Evolutionary conservation across 2,888 invertebrate genomes (phyloP).

Genomic region (Endomychus coccineus): DNA sequence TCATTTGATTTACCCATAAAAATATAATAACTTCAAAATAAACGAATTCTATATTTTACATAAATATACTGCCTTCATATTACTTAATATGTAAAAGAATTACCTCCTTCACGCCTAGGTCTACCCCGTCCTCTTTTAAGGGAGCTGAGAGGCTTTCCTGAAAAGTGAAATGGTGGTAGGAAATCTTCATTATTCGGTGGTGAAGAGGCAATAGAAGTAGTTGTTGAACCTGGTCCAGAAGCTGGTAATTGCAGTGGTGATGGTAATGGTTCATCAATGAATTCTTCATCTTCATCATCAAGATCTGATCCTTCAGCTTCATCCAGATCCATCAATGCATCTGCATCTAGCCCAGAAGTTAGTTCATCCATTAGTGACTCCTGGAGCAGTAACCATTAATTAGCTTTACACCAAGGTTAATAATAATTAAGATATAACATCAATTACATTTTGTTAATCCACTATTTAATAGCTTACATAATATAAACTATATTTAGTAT

Average conservation of each 20-base stretch:
- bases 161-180: conserved; percentile 54
- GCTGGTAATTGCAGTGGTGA: conserved; percentile 44
- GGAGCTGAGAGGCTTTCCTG: conserved; percentile 53
- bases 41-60: too few relatives aligned
- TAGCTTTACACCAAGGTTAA: conserved; percentile 1
- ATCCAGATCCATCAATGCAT: conserved; percentile 65
- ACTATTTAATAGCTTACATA: too few relatives aligned
- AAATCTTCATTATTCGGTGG: conserved; percentile 52
- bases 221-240: conserved; percentile 59
- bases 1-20: too few relatives aligned
- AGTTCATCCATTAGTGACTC: conserved; percentile 39
- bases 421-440: too few relatives aligned
- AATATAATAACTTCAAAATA: too few relatives aligned
- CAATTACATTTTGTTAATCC: too few relatives aligned
- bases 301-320: conserved; percentile 69
- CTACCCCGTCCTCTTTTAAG: conserved; percentile 74
- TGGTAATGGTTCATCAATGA: conserved; percentile 47
- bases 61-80: too few relatives aligned
- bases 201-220: conserved; percentile 57
- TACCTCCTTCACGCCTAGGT: conserved; percentile 68
- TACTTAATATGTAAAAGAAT: too few relatives aligned
- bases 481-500: too few relatives aligned
- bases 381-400: background rate
- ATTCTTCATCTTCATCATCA: conserved; percentile 62
- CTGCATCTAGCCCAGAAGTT: conserved; percentile 41